Conservation (phyloP, 2,113 vertebrate species). For the Passer montanus region DNA sequence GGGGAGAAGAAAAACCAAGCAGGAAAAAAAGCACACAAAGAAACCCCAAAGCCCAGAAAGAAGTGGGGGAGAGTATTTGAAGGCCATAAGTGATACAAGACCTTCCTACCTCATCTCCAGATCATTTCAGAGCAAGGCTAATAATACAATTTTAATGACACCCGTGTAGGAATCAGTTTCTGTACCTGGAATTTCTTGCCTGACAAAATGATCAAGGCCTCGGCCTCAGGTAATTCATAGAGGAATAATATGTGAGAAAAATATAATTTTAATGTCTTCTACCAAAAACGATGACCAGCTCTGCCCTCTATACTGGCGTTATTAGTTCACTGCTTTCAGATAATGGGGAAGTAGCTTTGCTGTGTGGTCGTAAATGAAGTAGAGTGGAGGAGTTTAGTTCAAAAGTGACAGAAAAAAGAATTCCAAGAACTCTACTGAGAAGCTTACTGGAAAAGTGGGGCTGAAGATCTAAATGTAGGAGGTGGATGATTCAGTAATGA, state of each 20-base stretch:
- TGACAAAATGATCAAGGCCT: conserved; percentile 19
- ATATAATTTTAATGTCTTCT: conserved; percentile 37
- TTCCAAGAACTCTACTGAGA: conserved; percentile 46
- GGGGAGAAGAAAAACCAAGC: not conserved
- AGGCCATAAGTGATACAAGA: not conserved
- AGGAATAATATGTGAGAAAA: not conserved
- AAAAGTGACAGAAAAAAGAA: conserved; percentile 35
- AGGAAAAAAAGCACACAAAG: not conserved
- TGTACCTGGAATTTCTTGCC: conserved; percentile 3
- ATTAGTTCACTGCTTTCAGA: conserved; percentile 54
- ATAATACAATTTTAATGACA: conserved; percentile 42
- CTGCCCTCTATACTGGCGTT: not conserved
- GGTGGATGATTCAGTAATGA: conserved; percentile 60
- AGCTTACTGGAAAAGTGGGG: conserved; percentile 39
- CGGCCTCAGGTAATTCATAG: not conserved
- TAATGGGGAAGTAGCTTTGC: conserved; percentile 56
- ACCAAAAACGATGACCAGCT: conserved; percentile 26
- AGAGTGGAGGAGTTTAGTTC: conserved; percentile 37
- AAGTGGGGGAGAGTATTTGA: not conserved
- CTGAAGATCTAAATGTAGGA: conserved; percentile 47
- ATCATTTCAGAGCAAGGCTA: conserved; percentile 10
- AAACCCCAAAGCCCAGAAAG: not conserved
- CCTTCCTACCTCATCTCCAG: conserved; percentile 21
- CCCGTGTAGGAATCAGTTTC: not conserved
- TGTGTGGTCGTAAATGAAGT: conserved; percentile 34